Evolutionary conservation across 2,888 invertebrate genomes (phyloP).

Genomic region (Aspidiotus destructor): DNA sequence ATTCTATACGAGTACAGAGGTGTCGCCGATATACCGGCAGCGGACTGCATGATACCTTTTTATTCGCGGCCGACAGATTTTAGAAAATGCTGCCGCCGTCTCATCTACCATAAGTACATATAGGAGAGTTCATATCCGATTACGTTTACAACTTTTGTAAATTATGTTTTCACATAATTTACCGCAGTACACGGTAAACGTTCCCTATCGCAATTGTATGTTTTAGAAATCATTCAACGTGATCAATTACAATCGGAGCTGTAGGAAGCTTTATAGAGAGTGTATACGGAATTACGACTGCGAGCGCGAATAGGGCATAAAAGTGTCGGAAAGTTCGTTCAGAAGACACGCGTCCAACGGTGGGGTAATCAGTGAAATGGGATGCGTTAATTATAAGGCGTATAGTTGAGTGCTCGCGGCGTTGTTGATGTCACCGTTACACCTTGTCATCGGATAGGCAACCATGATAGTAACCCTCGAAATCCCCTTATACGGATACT

Average conservation of each 20-base stretch:
- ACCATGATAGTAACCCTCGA: conserved; percentile 13
- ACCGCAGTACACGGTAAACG: not conserved
- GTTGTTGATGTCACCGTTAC: conserved; percentile 11
- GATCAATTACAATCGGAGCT: too few relatives aligned
- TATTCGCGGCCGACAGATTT: too few relatives aligned
- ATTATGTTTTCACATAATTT: not conserved
- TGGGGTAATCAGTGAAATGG: conserved; percentile 30
- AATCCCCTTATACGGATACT: not conserved
- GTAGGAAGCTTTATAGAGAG: not conserved
- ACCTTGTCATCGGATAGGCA: not conserved
- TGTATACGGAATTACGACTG: conserved; percentile 13
- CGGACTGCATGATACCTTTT: too few relatives aligned
- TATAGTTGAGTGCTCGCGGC: conserved; percentile 28
- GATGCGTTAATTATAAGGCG: conserved; percentile 29
- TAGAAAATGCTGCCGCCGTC: too few relatives aligned
- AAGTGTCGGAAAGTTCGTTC: not conserved
- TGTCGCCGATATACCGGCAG: too few relatives aligned
- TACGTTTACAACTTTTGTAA: too few relatives aligned
- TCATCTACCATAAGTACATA: too few relatives aligned
- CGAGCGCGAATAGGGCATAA: conserved; percentile 3
- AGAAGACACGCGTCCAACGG: not conserved
- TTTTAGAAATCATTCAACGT: too few relatives aligned
- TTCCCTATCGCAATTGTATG: too few relatives aligned
- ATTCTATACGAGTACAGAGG: too few relatives aligned
- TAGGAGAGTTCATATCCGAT: too few relatives aligned